Evolutionary conservation across 2,888 invertebrate species (phyloP), one percentile per base, ranked within the genome.

Genomic region (Drosophila imparisetae): DNA sequence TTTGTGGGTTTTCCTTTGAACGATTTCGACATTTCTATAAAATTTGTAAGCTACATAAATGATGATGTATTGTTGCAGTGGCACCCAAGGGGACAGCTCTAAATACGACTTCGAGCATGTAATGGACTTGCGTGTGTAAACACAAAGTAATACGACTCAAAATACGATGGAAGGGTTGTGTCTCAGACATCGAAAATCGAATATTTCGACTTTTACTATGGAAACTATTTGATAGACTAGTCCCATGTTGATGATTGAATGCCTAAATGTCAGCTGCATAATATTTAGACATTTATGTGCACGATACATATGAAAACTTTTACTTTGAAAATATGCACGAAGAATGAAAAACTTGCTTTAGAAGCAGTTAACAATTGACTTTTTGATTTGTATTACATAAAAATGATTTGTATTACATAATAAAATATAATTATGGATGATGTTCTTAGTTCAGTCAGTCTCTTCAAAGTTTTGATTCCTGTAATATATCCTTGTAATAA

Each of bases 11-110:
- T 65, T 21, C 40, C 52, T 67, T 55, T 42, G 50, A 29, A 30
- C 40, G 30, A 27, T 48, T 54, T 50, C 57, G 57, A 68, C 66
- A 63, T 52, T 61, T 60, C 60, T 74, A 77, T 70, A 61, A 69
- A 67, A 73, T 80, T 71, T 76, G 75, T 80, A 69, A 75, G 80
- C 65, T 71, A 61, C 73, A 72, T 72, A 84, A 85, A 84, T 80
- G 78, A 85, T 84, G 85, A 84, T 85, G 79, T 83, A 83, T 84
- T 79, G 83, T 79, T 52, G 53, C 59, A 62, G 72, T 72, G 48
- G 55, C 29, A 53, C 70, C 66, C 72, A 27, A 53, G 73, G 66
- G 78, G 54, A 11, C 29, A n/a, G 27, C 40, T 48, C 13, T 38
- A 29, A 54, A n/a, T 32, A 55, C 11, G 18, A n/a, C 27, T 13